These are phyloP conservation scores for Neolamprologus multifasciatus DNA, from an alignment of 2,797 vertebrate genomes.

Conservation along the genomic window DNA sequence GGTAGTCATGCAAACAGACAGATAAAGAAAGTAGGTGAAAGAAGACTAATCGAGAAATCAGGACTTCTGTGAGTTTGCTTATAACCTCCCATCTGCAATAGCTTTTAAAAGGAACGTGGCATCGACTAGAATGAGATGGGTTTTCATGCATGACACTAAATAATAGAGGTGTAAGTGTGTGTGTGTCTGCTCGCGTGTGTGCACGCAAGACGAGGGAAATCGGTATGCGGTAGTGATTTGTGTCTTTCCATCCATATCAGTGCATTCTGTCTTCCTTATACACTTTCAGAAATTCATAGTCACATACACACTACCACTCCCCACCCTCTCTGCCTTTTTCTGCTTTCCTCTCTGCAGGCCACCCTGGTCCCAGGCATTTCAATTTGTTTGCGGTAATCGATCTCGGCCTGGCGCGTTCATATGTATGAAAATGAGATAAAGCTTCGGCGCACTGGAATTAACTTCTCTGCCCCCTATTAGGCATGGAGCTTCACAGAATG, in stretches of 20 bases:
- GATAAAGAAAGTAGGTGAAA: slow-evolving; percentile 3
- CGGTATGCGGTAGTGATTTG: slow-evolving; percentile 60
- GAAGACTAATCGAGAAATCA: slow-evolving; percentile 43
- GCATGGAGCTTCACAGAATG: slow-evolving; percentile 46
- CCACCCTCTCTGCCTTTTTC: slow-evolving; percentile 1
- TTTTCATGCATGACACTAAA: slow-evolving; percentile 59
- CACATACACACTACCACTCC: slow-evolving; percentile 20
- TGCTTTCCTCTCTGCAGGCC: slow-evolving; percentile 42
- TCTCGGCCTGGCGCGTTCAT: slow-evolving; percentile 58
- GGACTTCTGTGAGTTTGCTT: slow-evolving; percentile 32
- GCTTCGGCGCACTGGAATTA: slow-evolving; percentile 64
- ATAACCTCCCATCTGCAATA: slow-evolving; percentile 32
- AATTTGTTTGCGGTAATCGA: slow-evolving; percentile 78
- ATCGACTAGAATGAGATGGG: slow-evolving; percentile 42
- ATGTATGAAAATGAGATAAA: slow-evolving; percentile 77
- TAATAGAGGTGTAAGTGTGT: slow-evolving; percentile 34
- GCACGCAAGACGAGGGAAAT: slow-evolving; percentile 29
- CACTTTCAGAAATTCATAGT: slow-evolving; percentile 61
- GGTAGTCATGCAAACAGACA: slow-evolving; percentile 12
- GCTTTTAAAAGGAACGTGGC: slow-evolving; percentile 31
- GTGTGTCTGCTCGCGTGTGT: background rate
- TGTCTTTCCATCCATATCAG: slow-evolving; percentile 62
- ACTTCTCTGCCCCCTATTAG: slow-evolving; percentile 72
- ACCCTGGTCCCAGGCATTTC: slow-evolving; percentile 61
- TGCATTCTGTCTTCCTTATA: slow-evolving; percentile 55